Evolutionary conservation across 2,888 invertebrate genomes (phyloP), one percentile per base, ranked within the genome.

Genomic region (Agrilus cyanescens): DNA sequence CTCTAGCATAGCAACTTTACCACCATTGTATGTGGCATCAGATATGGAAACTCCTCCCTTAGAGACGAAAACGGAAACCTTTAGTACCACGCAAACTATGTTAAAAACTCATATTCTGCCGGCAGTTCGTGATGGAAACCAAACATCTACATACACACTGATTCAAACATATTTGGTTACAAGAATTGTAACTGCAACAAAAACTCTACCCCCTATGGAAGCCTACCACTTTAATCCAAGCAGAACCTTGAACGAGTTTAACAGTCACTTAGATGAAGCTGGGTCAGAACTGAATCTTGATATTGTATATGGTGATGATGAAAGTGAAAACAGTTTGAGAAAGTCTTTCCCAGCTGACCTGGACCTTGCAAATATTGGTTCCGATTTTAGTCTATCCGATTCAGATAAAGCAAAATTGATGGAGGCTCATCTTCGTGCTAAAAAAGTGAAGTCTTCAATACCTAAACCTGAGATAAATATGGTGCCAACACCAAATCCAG

Each of bases 81-180:
- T 89, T 67, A 89, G 90, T 54, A 89, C 91, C 4, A 90, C 89
- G 1, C 88, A 91, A 64, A 75, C 84, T 8, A 80, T 90, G 71
- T 68, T 89, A 13, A 90, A 89, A 66, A 93, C 93, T 1, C 89
- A 91, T 60, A 78, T 93, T 46, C 68, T 93, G 40, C 93, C 93
- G 0, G 79, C 91, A 1, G 74, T 90, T 32, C 76, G 78, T 48
- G 80, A 79, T 46, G 77, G 76, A 12, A 79, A 79, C 46, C 78
- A 86, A 51, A 86, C 88, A 0, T 79, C 76, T 39, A 81, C 77
- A 46, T 69, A 87, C 53, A 91, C 93, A 1, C 73, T 93, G 38
- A 83, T 90, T 3, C 93, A 93, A 69, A 90, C 91, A 0, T 93
- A 90, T 66, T 78, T 85, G 57, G 74, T 91, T 15, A 88, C 90